Evolutionary conservation across 2,888 invertebrate species (phyloP).

Genomic region (Pterostichus niger): DNA sequence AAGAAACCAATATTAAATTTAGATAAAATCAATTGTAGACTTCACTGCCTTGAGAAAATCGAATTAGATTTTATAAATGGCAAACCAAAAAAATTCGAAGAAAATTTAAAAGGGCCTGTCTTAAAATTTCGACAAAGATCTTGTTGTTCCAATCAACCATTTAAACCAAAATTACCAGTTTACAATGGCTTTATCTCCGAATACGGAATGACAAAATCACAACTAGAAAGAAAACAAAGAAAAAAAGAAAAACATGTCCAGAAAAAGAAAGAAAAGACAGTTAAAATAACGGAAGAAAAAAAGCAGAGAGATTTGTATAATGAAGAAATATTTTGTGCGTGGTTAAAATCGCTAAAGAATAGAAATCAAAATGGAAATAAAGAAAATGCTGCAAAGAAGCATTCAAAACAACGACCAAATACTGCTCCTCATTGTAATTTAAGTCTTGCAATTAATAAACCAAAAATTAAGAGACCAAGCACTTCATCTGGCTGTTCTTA

Average conservation of each 20-base stretch:
- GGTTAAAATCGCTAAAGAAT: slow-evolving; percentile 76
- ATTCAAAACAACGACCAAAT: slow-evolving; percentile 29
- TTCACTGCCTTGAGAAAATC: slow-evolving; percentile 75
- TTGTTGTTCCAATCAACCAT: slow-evolving; percentile 75
- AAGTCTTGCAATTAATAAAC: slow-evolving; percentile 36
- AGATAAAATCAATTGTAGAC: slow-evolving; percentile 72
- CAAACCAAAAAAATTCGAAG: slow-evolving; percentile 73
- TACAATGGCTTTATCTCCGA: slow-evolving; percentile 79
- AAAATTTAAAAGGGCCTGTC: slow-evolving; percentile 73
- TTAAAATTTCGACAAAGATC: slow-evolving; percentile 74
- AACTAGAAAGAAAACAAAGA: slow-evolving; percentile 76
- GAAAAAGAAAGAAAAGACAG: slow-evolving; percentile 72
- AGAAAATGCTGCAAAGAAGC: slow-evolving; percentile 52
- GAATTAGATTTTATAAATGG: slow-evolving; percentile 73
- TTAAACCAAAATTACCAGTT: slow-evolving; percentile 76
- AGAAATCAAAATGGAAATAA: slow-evolving; percentile 67
- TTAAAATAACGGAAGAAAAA: slow-evolving; percentile 76
- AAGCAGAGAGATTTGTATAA: slow-evolving; percentile 78
- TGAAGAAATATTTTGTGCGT: slow-evolving; percentile 79
- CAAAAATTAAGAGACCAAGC: slow-evolving; percentile 36
- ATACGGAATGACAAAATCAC: slow-evolving; percentile 78
- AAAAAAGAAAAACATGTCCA: slow-evolving; percentile 74
- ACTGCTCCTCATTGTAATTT: slow-evolving; percentile 49
- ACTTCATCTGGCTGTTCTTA: slow-evolving; percentile 31
- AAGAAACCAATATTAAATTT: slow-evolving; percentile 47